Conservation (phyloP, 2,888 invertebrate genomes). For the Mellilla xanthometata region DNA sequence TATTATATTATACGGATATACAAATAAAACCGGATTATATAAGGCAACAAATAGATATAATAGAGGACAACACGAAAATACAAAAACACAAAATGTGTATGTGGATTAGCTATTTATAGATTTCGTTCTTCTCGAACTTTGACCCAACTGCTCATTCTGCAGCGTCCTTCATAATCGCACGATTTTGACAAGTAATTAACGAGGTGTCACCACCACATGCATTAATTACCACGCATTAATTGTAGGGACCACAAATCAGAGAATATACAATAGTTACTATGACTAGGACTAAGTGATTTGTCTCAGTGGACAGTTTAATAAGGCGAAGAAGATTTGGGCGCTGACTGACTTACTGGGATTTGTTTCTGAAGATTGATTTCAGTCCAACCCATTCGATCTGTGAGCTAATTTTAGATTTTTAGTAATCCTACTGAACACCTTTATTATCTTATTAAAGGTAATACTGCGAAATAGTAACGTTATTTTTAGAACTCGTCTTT, state of each 20-base stretch:
- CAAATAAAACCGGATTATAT: too few relatives aligned
- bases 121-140: constrained; percentile 11
- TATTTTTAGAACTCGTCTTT: too few relatives aligned
- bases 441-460: too few relatives aligned
- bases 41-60: too few relatives aligned
- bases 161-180: constrained; percentile 44
- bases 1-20: too few relatives aligned
- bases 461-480: not conserved
- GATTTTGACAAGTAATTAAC: constrained; percentile 65
- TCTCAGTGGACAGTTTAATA: constrained; percentile 45
- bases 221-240: constrained; percentile 59
- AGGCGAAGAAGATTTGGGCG: constrained; percentile 25
- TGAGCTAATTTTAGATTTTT: too few relatives aligned
- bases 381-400: too few relatives aligned
- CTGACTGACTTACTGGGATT: constrained; percentile 17
- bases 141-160: constrained; percentile 14
- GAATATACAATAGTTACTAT: constrained; percentile 5
- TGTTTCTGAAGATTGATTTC: constrained; percentile 5
- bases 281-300: constrained; percentile 38
- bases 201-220: constrained; percentile 54
- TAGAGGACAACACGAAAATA: too few relatives aligned
- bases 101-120: too few relatives aligned
- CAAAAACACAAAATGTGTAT: too few relatives aligned
- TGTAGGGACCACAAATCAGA: constrained; percentile 39
- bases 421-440: too few relatives aligned